Base-by-base conservation (phyloP, 2,888 invertebrate genomes). In the Nowickia ferox region DNA sequence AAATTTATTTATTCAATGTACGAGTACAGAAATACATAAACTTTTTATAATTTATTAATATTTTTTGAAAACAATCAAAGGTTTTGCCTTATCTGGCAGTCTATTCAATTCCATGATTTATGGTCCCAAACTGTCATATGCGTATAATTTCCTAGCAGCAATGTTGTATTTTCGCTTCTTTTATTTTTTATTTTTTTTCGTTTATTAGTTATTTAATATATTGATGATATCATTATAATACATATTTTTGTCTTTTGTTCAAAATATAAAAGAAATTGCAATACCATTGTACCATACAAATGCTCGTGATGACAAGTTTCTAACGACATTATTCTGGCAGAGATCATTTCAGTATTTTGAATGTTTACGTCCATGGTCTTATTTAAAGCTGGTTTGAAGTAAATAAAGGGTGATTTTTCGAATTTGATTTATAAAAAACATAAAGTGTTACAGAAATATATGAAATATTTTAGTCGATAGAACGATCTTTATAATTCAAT, bases 221-320 rank as follows among this genome's bases (percentile, higher is more conserved):
- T 74, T 61, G 78, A 79, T 84, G 78, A 84, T 74, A 84, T 79
- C 84, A 79, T 75, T 69, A 48, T 17, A 11, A 61, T 40, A 13
- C 17, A 15, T 8, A 15, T 38, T 40, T 51, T 30, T 22, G 8
- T 42, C 44, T 72, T 44, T 44, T 59, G 17, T 46, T 72, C 13
- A 57, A 74, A 61, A 74, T 19, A 30, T 40, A 30, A 59, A 46
- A 61, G 59, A 17, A 17, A 48, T 59, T 5, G 11, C 13, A 11
- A 46, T 9, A 6, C n/a, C 1, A 57, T 6, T 30, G 30, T 30
- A 6, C 30, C 0, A 30, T 30, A 30, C 30, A 30, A 30, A 30
- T 30, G 30, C 30, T 30, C 30, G 30, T 6, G 30, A 30, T 5
- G 30, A 30, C 6, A 30, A 30, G 30, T 5, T 30, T 30, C 30